Evolutionary conservation across 2,113 vertebrate species (phyloP).

Genomic region (Chiloscyllium plagiosum): DNA sequence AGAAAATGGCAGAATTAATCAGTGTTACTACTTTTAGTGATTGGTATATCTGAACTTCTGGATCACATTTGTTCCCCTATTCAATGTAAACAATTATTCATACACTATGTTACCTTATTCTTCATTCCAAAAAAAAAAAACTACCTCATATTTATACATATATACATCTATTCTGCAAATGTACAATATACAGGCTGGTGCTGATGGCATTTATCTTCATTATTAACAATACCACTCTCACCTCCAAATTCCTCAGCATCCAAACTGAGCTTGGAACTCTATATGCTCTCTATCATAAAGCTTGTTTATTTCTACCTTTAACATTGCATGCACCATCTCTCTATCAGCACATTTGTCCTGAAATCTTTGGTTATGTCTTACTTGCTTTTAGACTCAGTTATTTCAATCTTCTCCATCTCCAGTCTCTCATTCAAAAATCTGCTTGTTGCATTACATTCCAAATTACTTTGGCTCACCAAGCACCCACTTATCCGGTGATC

Average conservation of each 20-base stretch:
- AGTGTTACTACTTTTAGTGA: neutral
- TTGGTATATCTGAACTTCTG: neutral
- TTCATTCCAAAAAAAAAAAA: neutral
- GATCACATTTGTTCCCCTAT: neutral
- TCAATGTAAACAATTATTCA: neutral
- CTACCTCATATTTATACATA: neutral
- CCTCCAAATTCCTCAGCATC: neutral
- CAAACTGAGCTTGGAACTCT: neutral
- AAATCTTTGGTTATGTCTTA: neutral
- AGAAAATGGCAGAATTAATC: neutral
- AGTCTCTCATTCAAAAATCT: neutral
- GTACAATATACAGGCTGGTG: neutral
- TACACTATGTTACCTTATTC: neutral
- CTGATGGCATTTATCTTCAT: neutral
- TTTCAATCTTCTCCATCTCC: neutral
- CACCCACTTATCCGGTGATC: neutral
- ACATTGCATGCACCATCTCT: neutral
- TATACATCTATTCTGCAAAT: neutral
- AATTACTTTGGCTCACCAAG: neutral
- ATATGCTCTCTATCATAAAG: neutral
- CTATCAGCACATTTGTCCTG: neutral
- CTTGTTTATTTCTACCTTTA: neutral
- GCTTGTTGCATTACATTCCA: neutral
- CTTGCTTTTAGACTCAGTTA: neutral
- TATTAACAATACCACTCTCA: neutral